These are phyloP conservation scores for Cecropterus lyciades DNA, from an alignment of 1,140 invertebrate species.

Conservation along the genomic window DNA sequence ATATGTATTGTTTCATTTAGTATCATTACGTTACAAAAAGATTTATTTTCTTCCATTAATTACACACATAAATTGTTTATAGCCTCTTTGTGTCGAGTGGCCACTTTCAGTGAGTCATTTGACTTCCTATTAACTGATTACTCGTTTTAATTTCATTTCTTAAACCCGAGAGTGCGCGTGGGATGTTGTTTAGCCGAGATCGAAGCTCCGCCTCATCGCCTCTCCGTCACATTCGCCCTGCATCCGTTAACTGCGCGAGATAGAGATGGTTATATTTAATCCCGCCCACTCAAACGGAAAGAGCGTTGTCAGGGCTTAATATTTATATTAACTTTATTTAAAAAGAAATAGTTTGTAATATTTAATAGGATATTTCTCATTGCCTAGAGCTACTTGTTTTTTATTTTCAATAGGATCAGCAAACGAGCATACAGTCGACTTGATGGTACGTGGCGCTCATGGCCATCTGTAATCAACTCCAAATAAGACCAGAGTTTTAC, in stretches of 20 bases:
- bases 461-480: too few relatives aligned
- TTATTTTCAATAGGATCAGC: too few relatives aligned
- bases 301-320: not conserved
- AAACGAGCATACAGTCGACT: too few relatives aligned
- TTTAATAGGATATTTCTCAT: too few relatives aligned
- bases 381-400: too few relatives aligned
- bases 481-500: too few relatives aligned
- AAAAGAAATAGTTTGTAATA: not conserved
- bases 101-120: conserved; percentile 43
- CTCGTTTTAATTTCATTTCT: conserved; percentile 50
- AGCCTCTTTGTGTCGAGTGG: conserved; percentile 20
- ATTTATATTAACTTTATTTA: not conserved
- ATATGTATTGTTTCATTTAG: too few relatives aligned
- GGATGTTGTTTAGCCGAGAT: conserved; percentile 43
- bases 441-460: too few relatives aligned
- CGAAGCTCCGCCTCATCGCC: conserved; percentile 51
- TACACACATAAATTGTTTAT: not conserved
- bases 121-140: conserved; percentile 50
- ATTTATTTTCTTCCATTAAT: not conserved
- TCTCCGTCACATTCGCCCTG: conserved; percentile 27
- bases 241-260: conserved; percentile 5
- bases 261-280: conserved; percentile 10
- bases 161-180: conserved; percentile 36
- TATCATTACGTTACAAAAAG: too few relatives aligned
- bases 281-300: conserved; percentile 9